Evolutionary conservation across 2,797 vertebrate species (phyloP).

Genomic region (Myotis pilosus): DNA sequence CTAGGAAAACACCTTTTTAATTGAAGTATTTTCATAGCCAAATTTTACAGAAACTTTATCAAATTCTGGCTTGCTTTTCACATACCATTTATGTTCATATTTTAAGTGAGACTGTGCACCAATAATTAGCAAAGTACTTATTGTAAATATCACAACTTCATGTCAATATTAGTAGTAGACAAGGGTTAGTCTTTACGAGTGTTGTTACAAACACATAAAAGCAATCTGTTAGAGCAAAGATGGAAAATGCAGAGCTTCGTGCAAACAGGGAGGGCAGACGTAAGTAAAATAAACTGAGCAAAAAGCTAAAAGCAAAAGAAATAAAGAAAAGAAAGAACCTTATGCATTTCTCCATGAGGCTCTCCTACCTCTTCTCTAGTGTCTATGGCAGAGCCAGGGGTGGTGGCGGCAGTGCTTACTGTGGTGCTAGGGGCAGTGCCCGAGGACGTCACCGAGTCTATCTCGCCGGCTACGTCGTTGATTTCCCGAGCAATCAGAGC

Average conservation of each 20-base stretch:
- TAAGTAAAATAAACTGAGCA: slow-evolving; percentile 86
- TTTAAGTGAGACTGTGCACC: slow-evolving; percentile 73
- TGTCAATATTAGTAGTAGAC: slow-evolving; percentile 67
- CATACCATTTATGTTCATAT: neutral
- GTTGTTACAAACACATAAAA: slow-evolving; percentile 67
- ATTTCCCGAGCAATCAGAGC: slow-evolving; percentile 99
- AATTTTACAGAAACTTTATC: slow-evolving; percentile 1
- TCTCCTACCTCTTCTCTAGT: slow-evolving; percentile 99
- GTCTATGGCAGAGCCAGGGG: slow-evolving; percentile 99
- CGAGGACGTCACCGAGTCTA: slow-evolving; percentile 98
- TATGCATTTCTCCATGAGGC: slow-evolving; percentile 92
- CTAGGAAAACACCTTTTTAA: slow-evolving; percentile 32
- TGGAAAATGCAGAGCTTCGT: slow-evolving; percentile 75
- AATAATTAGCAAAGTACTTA: slow-evolving; percentile 65
- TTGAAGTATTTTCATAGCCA: neutral
- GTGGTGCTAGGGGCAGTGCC: slow-evolving; percentile 99
- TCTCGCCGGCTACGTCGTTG: slow-evolving; percentile 99
- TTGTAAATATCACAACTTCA: slow-evolving; percentile 56
- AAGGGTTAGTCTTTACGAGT: slow-evolving; percentile 65
- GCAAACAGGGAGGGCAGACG: slow-evolving; percentile 72
- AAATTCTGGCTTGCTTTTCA: slow-evolving; percentile 39
- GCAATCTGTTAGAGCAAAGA: slow-evolving; percentile 77
- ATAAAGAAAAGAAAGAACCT: slow-evolving; percentile 91
- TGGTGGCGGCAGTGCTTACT: slow-evolving; percentile 99
- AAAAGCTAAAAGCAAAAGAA: slow-evolving; percentile 88